Evolutionary conservation across 2,113 vertebrate species (phyloP).

Genomic region (Cephalophus harveyi): DNA sequence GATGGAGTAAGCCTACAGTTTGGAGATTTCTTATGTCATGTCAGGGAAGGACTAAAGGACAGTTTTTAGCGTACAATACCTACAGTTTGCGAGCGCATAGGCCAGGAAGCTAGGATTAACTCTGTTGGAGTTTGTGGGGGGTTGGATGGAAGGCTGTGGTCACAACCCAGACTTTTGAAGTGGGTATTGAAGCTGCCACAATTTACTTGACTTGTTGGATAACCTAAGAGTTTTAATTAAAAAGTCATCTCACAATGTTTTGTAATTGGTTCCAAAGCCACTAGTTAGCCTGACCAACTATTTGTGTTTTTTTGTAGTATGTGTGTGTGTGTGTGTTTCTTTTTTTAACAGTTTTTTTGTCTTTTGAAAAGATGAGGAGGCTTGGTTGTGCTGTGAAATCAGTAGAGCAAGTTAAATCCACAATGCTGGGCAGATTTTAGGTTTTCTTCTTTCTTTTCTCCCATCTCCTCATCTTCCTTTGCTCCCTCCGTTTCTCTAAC

Average conservation of each 20-base stretch:
- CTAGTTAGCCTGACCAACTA: slow-evolving; percentile 71
- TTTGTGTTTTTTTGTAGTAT: background rate
- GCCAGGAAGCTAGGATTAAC: slow-evolving; percentile 54
- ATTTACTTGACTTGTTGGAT: slow-evolving; percentile 69
- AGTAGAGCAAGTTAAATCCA: background rate
- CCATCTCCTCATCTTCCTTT: background rate
- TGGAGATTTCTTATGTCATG: background rate
- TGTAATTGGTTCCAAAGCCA: slow-evolving; percentile 78
- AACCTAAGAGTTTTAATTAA: slow-evolving; percentile 77
- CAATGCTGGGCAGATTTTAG: background rate
- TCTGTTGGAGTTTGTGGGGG: slow-evolving; percentile 55
- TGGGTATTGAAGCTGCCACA: slow-evolving; percentile 64
- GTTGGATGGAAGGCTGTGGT: slow-evolving; percentile 4
- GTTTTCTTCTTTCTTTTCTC: background rate
- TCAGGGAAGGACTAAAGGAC: background rate
- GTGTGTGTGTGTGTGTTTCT: background rate
- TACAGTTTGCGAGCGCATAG: slow-evolving; percentile 47
- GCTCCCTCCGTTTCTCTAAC: background rate
- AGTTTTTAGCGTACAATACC: background rate
- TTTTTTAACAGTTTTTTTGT: slow-evolving; percentile 59
- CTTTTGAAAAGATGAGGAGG: slow-evolving; percentile 11
- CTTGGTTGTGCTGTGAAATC: background rate
- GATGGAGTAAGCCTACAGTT: background rate
- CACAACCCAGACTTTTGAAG: slow-evolving; percentile 69
- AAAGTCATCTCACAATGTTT: slow-evolving; percentile 74